These are phyloP conservation scores for Drosophila nannoptera DNA, from an alignment of 1,140 invertebrate genomes.

Conservation along the genomic window DNA sequence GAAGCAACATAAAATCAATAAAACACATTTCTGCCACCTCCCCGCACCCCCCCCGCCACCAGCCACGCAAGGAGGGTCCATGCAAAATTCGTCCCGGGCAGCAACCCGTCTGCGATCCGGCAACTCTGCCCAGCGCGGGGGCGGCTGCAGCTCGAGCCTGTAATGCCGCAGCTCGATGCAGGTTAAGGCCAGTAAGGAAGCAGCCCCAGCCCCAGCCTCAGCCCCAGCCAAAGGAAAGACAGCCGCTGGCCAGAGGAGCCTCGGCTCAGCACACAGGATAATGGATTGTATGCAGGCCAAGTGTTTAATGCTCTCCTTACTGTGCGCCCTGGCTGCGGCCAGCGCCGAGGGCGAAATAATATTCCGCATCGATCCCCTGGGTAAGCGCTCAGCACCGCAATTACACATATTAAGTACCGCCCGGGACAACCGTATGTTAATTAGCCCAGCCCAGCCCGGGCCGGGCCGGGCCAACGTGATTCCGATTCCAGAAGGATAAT, in stretches of 20 bases:
- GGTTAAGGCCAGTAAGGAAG: slow-evolving; percentile 16
- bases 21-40: slow-evolving; percentile 13
- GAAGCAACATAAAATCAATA: slow-evolving; percentile 13
- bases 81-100: slow-evolving; percentile 19
- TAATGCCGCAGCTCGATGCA: slow-evolving; percentile 25
- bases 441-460: too few species aligned
- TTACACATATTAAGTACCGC: too few species aligned
- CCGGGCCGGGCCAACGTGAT: neutral
- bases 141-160: slow-evolving; percentile 4
- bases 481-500: neutral
- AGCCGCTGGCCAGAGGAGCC: slow-evolving; percentile 14
- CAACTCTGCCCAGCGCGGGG: neutral
- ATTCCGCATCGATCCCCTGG: slow-evolving; percentile 73
- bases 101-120: neutral
- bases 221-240: neutral
- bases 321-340: slow-evolving; percentile 50
- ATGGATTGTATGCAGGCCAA: slow-evolving; percentile 63
- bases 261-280: slow-evolving; percentile 39
- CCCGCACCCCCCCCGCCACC: slow-evolving; percentile 5
- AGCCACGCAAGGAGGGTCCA: slow-evolving; percentile 16
- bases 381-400: slow-evolving; percentile 46
- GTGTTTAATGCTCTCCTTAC: slow-evolving; percentile 51
- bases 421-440: slow-evolving; percentile 13
- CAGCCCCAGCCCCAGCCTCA: neutral
- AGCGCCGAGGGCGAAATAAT: slow-evolving; percentile 65